Evolutionary conservation across 1,140 invertebrate species (phyloP).

Genomic region (Agrilus planipennis): DNA sequence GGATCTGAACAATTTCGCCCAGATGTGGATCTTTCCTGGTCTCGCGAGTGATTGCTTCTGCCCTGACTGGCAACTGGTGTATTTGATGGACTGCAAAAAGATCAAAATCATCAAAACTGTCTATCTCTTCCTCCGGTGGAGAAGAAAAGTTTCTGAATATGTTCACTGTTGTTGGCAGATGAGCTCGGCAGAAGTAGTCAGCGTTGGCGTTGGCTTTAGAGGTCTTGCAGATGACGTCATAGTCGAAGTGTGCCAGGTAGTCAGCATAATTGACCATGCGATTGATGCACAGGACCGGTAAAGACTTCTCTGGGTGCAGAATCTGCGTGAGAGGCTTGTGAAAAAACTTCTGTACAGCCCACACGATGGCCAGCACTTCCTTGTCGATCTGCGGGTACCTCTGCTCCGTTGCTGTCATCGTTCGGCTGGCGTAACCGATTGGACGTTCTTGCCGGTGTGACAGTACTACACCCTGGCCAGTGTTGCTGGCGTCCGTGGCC

Average conservation of each 20-base stretch:
- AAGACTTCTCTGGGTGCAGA: constrained; percentile 11
- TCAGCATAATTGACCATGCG: constrained; percentile 19
- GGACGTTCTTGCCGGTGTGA: constrained; percentile 14
- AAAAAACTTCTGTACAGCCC: constrained; percentile 31
- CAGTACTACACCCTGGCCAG: constrained; percentile 10
- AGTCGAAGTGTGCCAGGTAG: constrained; percentile 19
- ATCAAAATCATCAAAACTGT: too few species aligned
- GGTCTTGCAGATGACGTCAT: constrained; percentile 12
- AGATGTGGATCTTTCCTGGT: too few species aligned
- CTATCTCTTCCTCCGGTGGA: too few species aligned
- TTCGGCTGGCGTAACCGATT: constrained; percentile 28
- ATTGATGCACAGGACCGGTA: constrained; percentile 3
- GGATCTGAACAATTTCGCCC: too few species aligned
- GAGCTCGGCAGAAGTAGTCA: too few species aligned
- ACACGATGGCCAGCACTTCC: constrained; percentile 38
- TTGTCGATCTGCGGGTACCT: constrained; percentile 39
- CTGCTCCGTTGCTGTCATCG: constrained; percentile 26
- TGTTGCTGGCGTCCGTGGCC: constrained; percentile 17
- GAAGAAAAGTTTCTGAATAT: too few species aligned
- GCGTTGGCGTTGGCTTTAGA: constrained; percentile 14
- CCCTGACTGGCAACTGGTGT: too few species aligned
- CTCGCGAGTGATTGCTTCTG: too few species aligned
- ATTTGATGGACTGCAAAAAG: too few species aligned
- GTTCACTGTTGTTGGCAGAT: background rate
- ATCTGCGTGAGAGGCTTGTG: constrained; percentile 23